Conservation (phyloP, 2,113 vertebrate genomes). For the Platichthys stellatus region DNA sequence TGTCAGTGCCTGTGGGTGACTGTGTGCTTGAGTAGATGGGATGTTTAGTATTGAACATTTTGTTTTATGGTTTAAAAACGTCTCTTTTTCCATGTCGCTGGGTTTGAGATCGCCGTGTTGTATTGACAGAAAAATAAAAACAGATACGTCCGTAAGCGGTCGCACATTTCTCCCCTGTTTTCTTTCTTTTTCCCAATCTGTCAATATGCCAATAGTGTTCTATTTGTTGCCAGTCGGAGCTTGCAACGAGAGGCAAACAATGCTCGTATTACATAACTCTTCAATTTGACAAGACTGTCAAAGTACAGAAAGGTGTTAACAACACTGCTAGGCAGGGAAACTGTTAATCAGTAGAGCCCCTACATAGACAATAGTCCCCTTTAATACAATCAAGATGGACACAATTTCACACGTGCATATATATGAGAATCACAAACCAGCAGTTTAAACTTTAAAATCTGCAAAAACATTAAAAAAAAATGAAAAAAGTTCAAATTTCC, state of each 20-base stretch:
- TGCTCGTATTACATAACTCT: slow-evolving; percentile 6
- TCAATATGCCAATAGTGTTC: slow-evolving; percentile 21
- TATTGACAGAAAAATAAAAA: slow-evolving; percentile 45
- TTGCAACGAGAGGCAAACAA: background rate
- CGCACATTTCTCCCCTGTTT: background rate
- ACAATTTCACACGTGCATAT: no score
- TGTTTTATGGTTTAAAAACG: slow-evolving; percentile 39
- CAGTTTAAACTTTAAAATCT: no score
- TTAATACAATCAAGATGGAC: background rate
- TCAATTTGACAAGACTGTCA: background rate
- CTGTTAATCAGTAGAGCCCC: background rate
- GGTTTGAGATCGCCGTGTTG: background rate
- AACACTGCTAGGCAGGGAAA: background rate
- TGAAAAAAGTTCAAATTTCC: no score
- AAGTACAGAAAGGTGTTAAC: background rate
- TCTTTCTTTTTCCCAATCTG: slow-evolving; percentile 14
- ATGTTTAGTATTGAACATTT: slow-evolving; percentile 36
- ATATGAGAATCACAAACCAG: no score
- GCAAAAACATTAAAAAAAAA: no score
- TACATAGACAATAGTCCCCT: background rate
- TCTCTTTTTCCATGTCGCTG: slow-evolving; percentile 20
- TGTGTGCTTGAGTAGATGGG: slow-evolving; percentile 55
- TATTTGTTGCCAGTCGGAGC: slow-evolving; percentile 8
- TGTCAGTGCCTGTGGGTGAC: background rate
- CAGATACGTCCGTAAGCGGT: slow-evolving; percentile 25